Evolutionary conservation across 92 coral and sea anemone species (phyloP), one percentile per base, ranked within the genome.

Genomic region (Epizoanthus rinbou): DNA sequence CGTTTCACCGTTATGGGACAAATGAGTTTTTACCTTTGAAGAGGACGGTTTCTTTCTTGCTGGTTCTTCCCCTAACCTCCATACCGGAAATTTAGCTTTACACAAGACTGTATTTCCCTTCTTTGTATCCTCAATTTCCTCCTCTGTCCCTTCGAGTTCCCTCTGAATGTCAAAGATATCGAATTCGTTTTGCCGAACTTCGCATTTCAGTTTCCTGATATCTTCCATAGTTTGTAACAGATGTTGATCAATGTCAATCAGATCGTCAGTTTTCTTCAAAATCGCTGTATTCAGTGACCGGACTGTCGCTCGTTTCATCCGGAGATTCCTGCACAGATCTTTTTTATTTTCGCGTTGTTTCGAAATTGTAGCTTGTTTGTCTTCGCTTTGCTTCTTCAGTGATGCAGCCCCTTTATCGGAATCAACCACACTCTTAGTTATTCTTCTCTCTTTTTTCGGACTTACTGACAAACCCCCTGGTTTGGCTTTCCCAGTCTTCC

Each of bases 171-270:
- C 98, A 65, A 84, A 89, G 63, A 86, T 69, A 63, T 93, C 89
- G 11, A 93, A 65, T 58, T 93, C 98, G 71, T 91, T 93, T 60
- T 79, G 86, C 23, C 90, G 82, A 18, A 90, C 52, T 7, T 76
- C 75, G 62, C 88, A 87, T 69, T 92, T 91, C 68, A 83, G 17
- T 67, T 91, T 90, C 28, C 93, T 85, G 22, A 88, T 87, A 33
- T 75, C 91, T 71, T 87, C 87, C 80, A 86, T 86, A 78, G 95
- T 85, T 41, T 93, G 90, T 65, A 91, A 85, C 76, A 95, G 69
- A 62, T 81, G 85, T 86, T 87, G 88, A 80, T 95, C 98, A 59
- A 91, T 78, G 13, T 85, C 56, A 7, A 94, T 89, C 10, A 95
- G 88, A 23, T 91, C 89, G 3, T 84, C 75, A 1, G 98, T 88